A percentile compares a stretch with the other conserved stretches of the same genome.
phyloP scores from a whole-genome alignment of 2,113 vertebrate species.

The Archilochus colubris region DNA sequence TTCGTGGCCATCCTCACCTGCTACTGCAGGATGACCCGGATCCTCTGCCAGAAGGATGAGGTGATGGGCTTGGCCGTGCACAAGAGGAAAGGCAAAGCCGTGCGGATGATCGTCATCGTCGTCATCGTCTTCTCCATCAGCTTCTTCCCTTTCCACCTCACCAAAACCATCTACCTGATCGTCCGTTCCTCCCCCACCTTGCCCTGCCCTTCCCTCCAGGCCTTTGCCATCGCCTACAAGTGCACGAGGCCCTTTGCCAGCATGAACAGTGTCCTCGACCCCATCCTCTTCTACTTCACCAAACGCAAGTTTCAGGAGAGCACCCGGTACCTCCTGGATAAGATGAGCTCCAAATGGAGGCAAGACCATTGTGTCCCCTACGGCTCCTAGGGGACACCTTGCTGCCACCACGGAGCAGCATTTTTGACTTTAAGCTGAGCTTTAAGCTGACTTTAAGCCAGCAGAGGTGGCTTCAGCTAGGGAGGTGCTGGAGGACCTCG shows the following conservation, averaged over 20 bases:
- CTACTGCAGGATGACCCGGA: constrained; percentile 87
- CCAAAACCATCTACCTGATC: constrained; percentile 91
- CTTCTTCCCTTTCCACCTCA: constrained; percentile 95
- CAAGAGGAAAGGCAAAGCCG: constrained; percentile 86
- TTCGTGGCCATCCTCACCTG: constrained; percentile 87
- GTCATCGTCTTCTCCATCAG: constrained; percentile 88
- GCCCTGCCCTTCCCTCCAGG: constrained; percentile 79
- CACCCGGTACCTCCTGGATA: constrained; percentile 82
- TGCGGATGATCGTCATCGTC: constrained; percentile 90
- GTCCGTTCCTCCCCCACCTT: constrained; percentile 75
- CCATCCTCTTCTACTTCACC: constrained; percentile 97
- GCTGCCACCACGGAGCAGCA: fast-evolving
- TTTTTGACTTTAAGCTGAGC: background rate
- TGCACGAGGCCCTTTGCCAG: constrained; percentile 93
- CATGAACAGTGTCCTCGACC: constrained; percentile 95
- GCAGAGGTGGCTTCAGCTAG: background rate
- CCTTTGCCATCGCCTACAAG: constrained; percentile 91
- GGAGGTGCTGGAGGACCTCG: background rate
- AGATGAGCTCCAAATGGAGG: constrained; percentile 79
- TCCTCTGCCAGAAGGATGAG: constrained; percentile 83
- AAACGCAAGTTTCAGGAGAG: constrained; percentile 84
- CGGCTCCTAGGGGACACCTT: background rate
- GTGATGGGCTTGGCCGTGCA: constrained; percentile 61
- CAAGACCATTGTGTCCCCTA: constrained; percentile 28
- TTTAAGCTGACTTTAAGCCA: too few relatives aligned